A percentile compares a stretch with the other conserved stretches of the same genome.
Conservation (phyloP, 2,113 vertebrate species). For the Rhea americana region DNA sequence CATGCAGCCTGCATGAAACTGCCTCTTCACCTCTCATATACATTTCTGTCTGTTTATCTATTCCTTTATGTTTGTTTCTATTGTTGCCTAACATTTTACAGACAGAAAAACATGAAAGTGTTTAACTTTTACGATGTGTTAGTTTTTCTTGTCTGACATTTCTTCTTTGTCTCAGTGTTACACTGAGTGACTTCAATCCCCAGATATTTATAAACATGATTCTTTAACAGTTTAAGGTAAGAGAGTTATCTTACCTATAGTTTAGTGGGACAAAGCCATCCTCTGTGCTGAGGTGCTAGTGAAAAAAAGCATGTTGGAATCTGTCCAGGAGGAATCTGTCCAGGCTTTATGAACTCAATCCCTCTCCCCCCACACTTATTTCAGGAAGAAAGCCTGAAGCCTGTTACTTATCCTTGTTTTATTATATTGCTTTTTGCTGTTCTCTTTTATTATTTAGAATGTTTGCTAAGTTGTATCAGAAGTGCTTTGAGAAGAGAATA, state of each 20-base stretch:
- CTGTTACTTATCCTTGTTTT: neutral
- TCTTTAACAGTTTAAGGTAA: neutral
- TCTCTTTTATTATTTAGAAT: neutral
- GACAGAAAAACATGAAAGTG: neutral
- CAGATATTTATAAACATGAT: neutral
- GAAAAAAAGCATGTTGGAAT: neutral
- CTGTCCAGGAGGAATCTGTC: neutral
- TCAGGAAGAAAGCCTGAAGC: neutral
- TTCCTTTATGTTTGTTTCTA: neutral
- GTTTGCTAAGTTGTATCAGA: neutral
- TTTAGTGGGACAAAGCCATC: neutral
- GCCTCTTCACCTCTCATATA: neutral
- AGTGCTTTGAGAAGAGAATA: neutral
- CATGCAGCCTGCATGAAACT: neutral
- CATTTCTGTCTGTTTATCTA: neutral
- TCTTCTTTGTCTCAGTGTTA: neutral
- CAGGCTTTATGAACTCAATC: neutral
- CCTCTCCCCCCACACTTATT: neutral
- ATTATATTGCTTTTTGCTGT: neutral
- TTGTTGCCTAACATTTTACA: neutral
- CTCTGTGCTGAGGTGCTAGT: neutral
- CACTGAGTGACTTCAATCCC: neutral
- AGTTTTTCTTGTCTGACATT: neutral
- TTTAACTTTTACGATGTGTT: neutral
- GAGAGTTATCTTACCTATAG: neutral